Conservation (phyloP, 2,797 vertebrate genomes). For the Allobates femoralis region DNA sequence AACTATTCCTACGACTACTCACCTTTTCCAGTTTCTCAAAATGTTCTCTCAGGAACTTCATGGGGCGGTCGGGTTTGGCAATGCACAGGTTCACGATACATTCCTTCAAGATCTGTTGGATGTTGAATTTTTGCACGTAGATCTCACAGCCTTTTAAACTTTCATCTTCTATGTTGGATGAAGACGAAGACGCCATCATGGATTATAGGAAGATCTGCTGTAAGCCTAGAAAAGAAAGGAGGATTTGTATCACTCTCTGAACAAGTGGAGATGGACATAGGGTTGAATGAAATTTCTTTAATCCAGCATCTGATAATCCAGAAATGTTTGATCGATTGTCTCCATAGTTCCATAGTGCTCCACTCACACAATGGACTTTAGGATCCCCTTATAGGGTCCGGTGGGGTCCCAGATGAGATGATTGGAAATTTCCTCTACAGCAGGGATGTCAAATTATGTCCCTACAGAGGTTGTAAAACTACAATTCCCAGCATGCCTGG, state of each 20-base stretch:
- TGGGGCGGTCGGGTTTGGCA: slow-evolving; percentile 92
- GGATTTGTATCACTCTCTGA: neutral
- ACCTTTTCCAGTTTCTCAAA: slow-evolving; percentile 99
- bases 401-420: too few species aligned
- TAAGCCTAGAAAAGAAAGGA: slow-evolving; percentile 64
- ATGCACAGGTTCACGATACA: slow-evolving; percentile 97
- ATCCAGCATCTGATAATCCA: neutral
- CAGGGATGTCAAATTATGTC: too few species aligned
- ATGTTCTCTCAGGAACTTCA: slow-evolving; percentile 96
- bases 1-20: too few species aligned
- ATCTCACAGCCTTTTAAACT: slow-evolving; percentile 94
- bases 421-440: too few species aligned
- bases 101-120: slow-evolving; percentile 96
- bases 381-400: too few species aligned
- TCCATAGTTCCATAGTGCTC: too few species aligned
- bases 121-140: slow-evolving; percentile 94
- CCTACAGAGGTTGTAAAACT: too few species aligned
- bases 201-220: slow-evolving; percentile 63
- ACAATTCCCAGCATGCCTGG: too few species aligned
- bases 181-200: slow-evolving; percentile 85
- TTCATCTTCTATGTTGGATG: slow-evolving; percentile 90
- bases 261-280: neutral
- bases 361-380: too few species aligned
- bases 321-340: too few species aligned
- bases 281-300: neutral